Percentiles rank a stretch among this genome's conserved stretches.
Evolutionary conservation across 2,113 vertebrate genomes (phyloP).

Genomic region (Alosa alosa): DNA sequence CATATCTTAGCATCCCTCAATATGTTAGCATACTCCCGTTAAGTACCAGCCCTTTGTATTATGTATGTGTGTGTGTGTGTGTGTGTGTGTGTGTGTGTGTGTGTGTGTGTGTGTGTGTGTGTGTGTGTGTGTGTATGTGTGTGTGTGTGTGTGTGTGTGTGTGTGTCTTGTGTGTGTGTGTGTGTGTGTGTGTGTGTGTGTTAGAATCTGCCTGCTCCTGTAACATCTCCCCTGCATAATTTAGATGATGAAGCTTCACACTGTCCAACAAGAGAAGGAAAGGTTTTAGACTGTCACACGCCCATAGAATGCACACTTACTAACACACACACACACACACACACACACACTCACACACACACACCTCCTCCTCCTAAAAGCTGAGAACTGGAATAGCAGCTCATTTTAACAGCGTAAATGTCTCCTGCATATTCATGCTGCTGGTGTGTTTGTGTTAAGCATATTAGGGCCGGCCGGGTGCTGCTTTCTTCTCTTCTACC

Average conservation of each 20-base stretch:
- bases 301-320: background rate
- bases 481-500: background rate
- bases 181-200: slow-evolving; percentile 2
- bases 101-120: slow-evolving; percentile 20
- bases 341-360: slow-evolving; percentile 3
- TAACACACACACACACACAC: background rate
- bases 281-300: slow-evolving; percentile 8
- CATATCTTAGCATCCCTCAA: background rate
- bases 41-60: background rate
- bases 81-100: background rate
- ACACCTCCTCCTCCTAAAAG: background rate
- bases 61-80: background rate
- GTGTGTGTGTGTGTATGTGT: slow-evolving; percentile 10
- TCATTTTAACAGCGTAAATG: background rate
- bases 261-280: slow-evolving; percentile 5
- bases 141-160: slow-evolving; percentile 13
- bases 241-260: background rate
- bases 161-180: slow-evolving; percentile 1
- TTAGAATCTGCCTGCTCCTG: background rate
- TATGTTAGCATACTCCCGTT: background rate
- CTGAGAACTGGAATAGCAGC: background rate
- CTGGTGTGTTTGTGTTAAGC: background rate
- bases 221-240: slow-evolving; percentile 15
- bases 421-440: background rate
- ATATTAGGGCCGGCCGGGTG: background rate